Conservation (phyloP, 1,140 invertebrate genomes). For the Macrobrachium nipponense region DNA sequence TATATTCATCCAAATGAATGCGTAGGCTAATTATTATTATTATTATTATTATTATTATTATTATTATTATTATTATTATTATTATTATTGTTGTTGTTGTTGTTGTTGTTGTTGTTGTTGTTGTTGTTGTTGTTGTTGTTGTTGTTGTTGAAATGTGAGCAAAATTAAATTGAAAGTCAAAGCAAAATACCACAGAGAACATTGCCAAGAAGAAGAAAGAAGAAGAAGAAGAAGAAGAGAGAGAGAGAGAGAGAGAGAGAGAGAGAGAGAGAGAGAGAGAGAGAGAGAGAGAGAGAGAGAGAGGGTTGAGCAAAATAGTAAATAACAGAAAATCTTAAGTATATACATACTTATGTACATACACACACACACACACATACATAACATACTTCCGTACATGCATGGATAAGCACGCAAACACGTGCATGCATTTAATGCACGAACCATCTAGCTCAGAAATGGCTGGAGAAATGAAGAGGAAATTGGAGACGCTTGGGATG, state of each 20-base stretch:
- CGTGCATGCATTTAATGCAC: too few species aligned
- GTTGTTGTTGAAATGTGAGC: neutral
- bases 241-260: neutral
- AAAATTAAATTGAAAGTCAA: neutral
- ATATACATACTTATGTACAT: neutral
- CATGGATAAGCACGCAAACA: neutral
- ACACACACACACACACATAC: neutral
- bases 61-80: neutral
- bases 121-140: neutral
- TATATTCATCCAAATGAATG: too few species aligned
- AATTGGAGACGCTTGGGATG: too few species aligned
- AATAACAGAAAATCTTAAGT: neutral
- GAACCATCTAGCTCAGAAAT: too few species aligned
- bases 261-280: neutral
- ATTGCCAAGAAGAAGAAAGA: neutral
- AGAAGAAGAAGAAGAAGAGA: too few species aligned
- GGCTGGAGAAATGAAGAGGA: too few species aligned
- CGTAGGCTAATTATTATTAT: too few species aligned
- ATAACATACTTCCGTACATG: neutral
- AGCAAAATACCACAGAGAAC: neutral
- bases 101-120: neutral
- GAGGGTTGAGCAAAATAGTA: too few species aligned
- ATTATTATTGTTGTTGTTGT: neutral
- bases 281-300: neutral
- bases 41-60: neutral